A percentile compares a stretch with the other conserved stretches of the same genome.
Conservation (phyloP, 2,113 vertebrate genomes). For the Naja naja region DNA sequence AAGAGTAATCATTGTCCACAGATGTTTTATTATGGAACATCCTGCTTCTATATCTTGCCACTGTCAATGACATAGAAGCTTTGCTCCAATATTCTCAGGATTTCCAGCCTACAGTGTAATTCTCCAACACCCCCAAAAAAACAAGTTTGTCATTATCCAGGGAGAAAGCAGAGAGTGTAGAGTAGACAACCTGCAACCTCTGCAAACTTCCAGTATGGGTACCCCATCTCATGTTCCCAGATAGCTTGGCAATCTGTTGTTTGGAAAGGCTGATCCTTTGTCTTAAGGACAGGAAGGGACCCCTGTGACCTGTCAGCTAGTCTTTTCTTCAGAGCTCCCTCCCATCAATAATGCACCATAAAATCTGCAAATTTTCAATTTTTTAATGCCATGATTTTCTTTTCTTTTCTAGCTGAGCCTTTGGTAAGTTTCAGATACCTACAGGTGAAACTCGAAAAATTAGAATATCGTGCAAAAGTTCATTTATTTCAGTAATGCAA, state of each 20-base stretch:
- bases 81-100: not conserved
- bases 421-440: not conserved
- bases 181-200: not conserved
- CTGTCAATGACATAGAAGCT: not conserved
- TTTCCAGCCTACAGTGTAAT: not conserved
- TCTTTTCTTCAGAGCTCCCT: not conserved
- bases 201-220: not conserved
- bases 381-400: not conserved
- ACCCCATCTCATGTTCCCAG: not conserved
- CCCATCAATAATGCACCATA: not conserved
- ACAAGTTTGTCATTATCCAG: not conserved
- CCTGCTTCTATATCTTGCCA: not conserved
- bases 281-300: not conserved
- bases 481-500: no score
- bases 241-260: not conserved
- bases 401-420: not conserved
- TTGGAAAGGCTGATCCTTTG: not conserved
- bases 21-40: not conserved
- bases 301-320: not conserved
- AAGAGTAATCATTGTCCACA: not conserved
- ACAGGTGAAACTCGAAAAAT: no score
- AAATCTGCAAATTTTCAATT: not conserved
- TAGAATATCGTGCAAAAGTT: no score
- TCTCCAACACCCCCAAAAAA: not conserved
- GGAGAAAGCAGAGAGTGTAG: constrained; percentile 5